Conservation (phyloP, 2,113 vertebrate species). For the Nestor notabilis region DNA sequence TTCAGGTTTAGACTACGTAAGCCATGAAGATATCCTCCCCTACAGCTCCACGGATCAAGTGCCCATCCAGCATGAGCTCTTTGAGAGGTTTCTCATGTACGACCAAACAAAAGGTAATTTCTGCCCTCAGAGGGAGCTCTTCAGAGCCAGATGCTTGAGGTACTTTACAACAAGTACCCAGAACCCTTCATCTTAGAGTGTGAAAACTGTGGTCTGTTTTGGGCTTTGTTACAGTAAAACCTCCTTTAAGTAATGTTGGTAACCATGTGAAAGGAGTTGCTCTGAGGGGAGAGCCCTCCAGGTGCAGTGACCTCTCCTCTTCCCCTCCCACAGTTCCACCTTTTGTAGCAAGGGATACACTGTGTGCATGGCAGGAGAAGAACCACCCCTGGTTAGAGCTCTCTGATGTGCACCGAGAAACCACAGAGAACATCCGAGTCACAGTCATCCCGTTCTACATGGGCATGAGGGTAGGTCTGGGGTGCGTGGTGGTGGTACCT, state of each 20-base stretch:
- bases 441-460: slow-evolving; percentile 99
- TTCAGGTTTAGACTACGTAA: slow-evolving; percentile 95
- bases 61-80: slow-evolving; percentile 97
- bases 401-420: slow-evolving; percentile 95
- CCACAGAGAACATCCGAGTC: slow-evolving; percentile 95
- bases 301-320: background rate
- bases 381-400: slow-evolving; percentile 99
- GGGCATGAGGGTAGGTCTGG: slow-evolving; percentile 92
- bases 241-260: background rate
- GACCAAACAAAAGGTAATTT: slow-evolving; percentile 91
- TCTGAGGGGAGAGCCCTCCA: background rate
- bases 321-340: slow-evolving; percentile 79
- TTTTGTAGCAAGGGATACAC: slow-evolving; percentile 90
- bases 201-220: background rate
- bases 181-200: background rate
- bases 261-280: background rate
- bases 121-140: background rate
- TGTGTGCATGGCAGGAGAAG: slow-evolving; percentile 97
- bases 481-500: rapidly evolving
- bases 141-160: background rate
- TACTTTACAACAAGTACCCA: background rate
- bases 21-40: slow-evolving; percentile 97
- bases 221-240: background rate
- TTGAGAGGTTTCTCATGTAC: slow-evolving; percentile 93
- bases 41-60: slow-evolving; percentile 93